Evolutionary conservation across 2,888 invertebrate species (phyloP).

Genomic region (Xestobium rufovillosum): DNA sequence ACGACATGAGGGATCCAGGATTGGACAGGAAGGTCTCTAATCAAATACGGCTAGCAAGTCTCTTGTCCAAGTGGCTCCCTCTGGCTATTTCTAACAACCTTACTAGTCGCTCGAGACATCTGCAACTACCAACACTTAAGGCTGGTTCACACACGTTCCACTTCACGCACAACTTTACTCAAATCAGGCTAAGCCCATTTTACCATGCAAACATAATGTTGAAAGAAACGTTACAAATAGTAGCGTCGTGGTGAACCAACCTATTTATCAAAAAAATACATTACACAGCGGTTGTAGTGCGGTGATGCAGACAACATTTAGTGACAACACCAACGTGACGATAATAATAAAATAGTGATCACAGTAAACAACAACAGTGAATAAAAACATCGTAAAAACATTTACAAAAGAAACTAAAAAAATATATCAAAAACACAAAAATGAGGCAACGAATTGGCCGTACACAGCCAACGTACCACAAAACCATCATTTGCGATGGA

Average conservation of each 20-base stretch:
- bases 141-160: not conserved
- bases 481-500: slow-evolving; percentile 42
- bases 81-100: slow-evolving; percentile 31
- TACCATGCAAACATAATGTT: no score
- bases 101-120: slow-evolving; percentile 21
- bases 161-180: no score
- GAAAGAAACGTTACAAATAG: no score
- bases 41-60: slow-evolving; percentile 36
- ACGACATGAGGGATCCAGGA: slow-evolving; percentile 37
- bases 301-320: slow-evolving; percentile 39
- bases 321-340: slow-evolving; percentile 39
- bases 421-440: slow-evolving; percentile 21
- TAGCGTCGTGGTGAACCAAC: no score
- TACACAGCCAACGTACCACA: slow-evolving; percentile 41
- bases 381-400: slow-evolving; percentile 13
- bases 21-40: slow-evolving; percentile 36
- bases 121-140: slow-evolving; percentile 3
- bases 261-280: slow-evolving; percentile 7
- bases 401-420: slow-evolving; percentile 27
- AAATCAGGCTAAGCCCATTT: no score
- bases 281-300: slow-evolving; percentile 29
- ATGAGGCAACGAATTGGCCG: slow-evolving; percentile 32
- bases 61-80: slow-evolving; percentile 35
- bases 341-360: no score
- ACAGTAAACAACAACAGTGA: slow-evolving; percentile 30